These are phyloP conservation scores for Eolophus roseicapilla DNA, from an alignment of 2,113 vertebrate species.

Conservation along the genomic window DNA sequence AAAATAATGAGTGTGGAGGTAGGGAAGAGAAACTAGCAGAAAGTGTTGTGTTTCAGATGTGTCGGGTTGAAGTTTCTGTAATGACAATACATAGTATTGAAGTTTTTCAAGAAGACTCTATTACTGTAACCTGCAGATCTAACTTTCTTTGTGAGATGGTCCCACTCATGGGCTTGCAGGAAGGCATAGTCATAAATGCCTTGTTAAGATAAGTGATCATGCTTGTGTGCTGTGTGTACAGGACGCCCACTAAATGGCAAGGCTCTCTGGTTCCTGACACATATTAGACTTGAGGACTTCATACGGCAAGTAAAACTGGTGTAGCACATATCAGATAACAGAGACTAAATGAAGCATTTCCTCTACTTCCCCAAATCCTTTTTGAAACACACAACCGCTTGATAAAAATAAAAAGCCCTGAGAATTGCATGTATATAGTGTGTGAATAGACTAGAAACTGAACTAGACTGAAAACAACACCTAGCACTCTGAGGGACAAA, in stretches of 20 bases:
- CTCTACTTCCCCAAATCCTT: neutral
- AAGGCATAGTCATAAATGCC: no score
- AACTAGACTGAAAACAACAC: neutral
- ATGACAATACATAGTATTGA: accelerated
- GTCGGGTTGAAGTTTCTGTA: neutral
- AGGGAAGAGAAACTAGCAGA: neutral
- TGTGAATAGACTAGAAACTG: no score
- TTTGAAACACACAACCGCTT: neutral
- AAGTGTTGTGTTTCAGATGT: neutral
- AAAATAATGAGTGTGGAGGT: neutral
- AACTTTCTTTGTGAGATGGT: neutral
- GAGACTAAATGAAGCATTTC: neutral
- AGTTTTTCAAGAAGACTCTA: neutral
- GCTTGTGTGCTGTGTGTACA: neutral
- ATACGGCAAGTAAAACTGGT: neutral
- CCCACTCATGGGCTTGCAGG: neutral
- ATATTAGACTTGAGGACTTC: neutral
- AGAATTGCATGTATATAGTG: neutral
- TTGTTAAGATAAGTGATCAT: neutral
- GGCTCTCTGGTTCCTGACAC: neutral
- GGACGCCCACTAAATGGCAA: neutral
- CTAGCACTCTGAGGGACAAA: neutral
- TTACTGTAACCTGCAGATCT: neutral
- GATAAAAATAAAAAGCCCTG: neutral
- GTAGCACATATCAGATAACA: neutral